phyloP scores from a whole-genome alignment of 2,888 invertebrate species.

The Biston stratarius region DNA sequence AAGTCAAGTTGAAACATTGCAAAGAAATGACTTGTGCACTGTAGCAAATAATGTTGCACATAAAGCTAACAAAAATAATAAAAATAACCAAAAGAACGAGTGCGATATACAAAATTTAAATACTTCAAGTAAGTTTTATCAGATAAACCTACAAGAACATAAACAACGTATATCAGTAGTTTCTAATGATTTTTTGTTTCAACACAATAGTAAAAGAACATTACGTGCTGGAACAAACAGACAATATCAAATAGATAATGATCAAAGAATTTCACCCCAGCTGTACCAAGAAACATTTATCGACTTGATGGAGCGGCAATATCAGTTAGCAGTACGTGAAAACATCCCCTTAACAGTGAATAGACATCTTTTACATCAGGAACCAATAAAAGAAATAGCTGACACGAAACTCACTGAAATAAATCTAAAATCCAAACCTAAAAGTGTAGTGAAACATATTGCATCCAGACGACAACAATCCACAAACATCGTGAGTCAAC shows the following conservation, averaged over 20 bases:
- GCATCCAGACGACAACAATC: background rate
- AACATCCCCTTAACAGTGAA: conserved; percentile 3
- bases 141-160: background rate
- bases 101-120: background rate
- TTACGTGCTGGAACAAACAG: background rate
- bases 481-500: background rate
- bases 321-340: conserved; percentile 1
- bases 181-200: conserved; percentile 17
- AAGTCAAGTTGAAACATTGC: background rate
- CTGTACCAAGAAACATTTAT: background rate
- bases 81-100: background rate
- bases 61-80: background rate
- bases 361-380: background rate
- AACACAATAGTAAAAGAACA: background rate
- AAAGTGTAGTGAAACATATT: background rate
- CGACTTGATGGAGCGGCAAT: conserved; percentile 5
- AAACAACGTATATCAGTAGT: conserved; percentile 9
- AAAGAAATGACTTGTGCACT: background rate
- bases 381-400: background rate
- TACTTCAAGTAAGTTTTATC: background rate
- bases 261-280: background rate
- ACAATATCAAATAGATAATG: background rate
- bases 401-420: background rate
- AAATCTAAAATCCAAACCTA: background rate
- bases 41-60: background rate